A percentile compares a stretch with the other conserved stretches of the same genome.
Conservation (phyloP, 2,888 invertebrate genomes). For the Scelioninae gen. 2 region DNA sequence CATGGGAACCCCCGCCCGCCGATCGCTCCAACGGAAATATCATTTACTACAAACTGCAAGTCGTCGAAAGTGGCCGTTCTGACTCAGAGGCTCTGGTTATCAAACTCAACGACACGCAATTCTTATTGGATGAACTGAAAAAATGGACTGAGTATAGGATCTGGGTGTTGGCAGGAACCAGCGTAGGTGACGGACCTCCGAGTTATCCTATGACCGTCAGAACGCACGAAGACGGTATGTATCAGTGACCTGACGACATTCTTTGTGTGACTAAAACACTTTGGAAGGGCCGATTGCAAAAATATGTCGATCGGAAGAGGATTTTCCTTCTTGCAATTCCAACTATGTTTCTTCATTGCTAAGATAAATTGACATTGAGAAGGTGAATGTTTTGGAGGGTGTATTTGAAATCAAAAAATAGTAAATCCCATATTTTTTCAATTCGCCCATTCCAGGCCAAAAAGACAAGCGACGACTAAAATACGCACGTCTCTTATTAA, state of each 20-base stretch:
- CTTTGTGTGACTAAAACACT: conserved; percentile 61
- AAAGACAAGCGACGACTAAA: conserved; percentile 56
- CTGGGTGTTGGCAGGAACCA: conserved; percentile 97
- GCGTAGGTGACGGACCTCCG: conserved; percentile 96
- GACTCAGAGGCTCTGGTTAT: conserved; percentile 90
- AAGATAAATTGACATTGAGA: too few species aligned
- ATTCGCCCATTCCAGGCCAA: conserved; percentile 61
- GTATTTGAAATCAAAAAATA: too few species aligned
- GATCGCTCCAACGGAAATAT: conserved; percentile 94
- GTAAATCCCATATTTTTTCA: conserved; percentile 55
- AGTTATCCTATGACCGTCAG: conserved; percentile 93
- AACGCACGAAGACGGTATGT: conserved; percentile 99
- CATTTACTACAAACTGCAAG: conserved; percentile 95
- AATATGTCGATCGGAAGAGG: conserved; percentile 16
- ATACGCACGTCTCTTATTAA: conserved; percentile 65
- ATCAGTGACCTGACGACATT: conserved; percentile 68
- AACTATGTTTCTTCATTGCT: too few species aligned
- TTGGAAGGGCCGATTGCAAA: conserved; percentile 61
- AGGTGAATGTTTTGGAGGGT: too few species aligned
- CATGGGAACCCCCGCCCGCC: conserved; percentile 94
- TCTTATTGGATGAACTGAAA: conserved; percentile 91
- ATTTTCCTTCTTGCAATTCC: too few species aligned
- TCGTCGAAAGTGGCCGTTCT: conserved; percentile 89
- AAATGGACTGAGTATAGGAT: conserved; percentile 98
- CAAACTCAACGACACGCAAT: conserved; percentile 86